Percentiles rank a stretch among this genome's conserved stretches.
Conservation (phyloP, 2,888 invertebrate species). For the Autographa pulchrina region DNA sequence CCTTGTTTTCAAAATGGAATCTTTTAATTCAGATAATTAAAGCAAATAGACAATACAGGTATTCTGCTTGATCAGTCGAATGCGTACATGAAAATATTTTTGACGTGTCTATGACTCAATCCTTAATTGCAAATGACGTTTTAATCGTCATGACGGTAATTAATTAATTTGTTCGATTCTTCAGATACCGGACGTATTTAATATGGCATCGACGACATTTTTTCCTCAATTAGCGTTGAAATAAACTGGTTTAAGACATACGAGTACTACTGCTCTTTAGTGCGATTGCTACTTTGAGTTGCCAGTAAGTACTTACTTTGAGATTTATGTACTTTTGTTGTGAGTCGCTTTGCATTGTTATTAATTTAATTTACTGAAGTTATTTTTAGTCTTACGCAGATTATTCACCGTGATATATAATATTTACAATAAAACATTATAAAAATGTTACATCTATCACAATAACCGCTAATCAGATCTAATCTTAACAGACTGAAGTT, state of each 20-base stretch:
- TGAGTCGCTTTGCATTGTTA: not conserved
- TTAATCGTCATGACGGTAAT: constrained; percentile 19
- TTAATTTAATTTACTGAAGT: not conserved
- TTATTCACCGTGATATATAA: not conserved
- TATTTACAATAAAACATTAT: no score
- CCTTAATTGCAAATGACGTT: constrained; percentile 21
- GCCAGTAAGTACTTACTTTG: constrained; percentile 24
- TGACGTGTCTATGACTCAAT: constrained; percentile 22
- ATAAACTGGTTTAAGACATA: constrained; percentile 37
- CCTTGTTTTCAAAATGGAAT: not conserved
- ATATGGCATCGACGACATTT: constrained; percentile 32
- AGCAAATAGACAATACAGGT: constrained; percentile 1
- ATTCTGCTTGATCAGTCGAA: not conserved
- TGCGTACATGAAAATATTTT: constrained; percentile 6
- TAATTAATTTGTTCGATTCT: constrained; percentile 38
- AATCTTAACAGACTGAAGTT: no score
- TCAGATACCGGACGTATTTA: constrained; percentile 35
- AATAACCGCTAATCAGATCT: no score
- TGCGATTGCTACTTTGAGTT: constrained; percentile 31
- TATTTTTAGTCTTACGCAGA: not conserved
- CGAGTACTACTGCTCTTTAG: constrained; percentile 33
- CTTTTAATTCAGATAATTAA: not conserved
- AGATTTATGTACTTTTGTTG: constrained; percentile 17
- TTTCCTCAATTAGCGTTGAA: constrained; percentile 45
- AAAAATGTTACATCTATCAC: no score